phyloP scores from a whole-genome alignment of 92 coral and sea anemone species.

The Virgularia gustaviana region DNA sequence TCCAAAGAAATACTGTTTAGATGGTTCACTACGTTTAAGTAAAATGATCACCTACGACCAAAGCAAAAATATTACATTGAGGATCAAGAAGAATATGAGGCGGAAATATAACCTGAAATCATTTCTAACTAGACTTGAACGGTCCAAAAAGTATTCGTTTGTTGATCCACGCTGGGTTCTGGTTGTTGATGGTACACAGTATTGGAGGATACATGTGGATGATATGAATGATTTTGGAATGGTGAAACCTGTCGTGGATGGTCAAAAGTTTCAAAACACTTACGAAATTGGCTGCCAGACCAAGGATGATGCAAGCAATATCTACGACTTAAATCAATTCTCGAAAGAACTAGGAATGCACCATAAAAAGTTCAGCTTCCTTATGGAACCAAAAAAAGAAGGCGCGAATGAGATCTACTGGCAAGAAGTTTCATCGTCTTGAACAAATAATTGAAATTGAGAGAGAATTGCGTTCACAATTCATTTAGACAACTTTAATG shows the following conservation, averaged over 20 bases:
- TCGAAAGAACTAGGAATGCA: constrained; percentile 21
- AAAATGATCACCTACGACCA: constrained; percentile 11
- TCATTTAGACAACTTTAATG: too few species aligned
- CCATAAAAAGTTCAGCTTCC: constrained; percentile 22
- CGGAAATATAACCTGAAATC: constrained; percentile 23
- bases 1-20: constrained; percentile 27
- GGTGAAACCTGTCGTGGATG: constrained; percentile 6
- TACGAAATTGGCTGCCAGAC: constrained; percentile 19
- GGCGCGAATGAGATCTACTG: too few species aligned
- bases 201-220: constrained; percentile 26
- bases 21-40: constrained; percentile 5
- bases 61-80: constrained; percentile 14
- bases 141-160: constrained; percentile 9
- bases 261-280: constrained; percentile 7
- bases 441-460: too few species aligned
- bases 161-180: constrained; percentile 18
- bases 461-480: too few species aligned
- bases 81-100: constrained; percentile 17
- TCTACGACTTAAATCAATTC: constrained; percentile 20
- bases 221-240: constrained; percentile 27
- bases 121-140: constrained; percentile 10
- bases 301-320: not conserved
- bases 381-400: constrained; percentile 29
- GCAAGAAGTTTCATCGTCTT: too few species aligned
- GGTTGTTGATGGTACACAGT: constrained; percentile 23